Conservation (phyloP, 2,888 invertebrate genomes). For the Ctena decussata region DNA sequence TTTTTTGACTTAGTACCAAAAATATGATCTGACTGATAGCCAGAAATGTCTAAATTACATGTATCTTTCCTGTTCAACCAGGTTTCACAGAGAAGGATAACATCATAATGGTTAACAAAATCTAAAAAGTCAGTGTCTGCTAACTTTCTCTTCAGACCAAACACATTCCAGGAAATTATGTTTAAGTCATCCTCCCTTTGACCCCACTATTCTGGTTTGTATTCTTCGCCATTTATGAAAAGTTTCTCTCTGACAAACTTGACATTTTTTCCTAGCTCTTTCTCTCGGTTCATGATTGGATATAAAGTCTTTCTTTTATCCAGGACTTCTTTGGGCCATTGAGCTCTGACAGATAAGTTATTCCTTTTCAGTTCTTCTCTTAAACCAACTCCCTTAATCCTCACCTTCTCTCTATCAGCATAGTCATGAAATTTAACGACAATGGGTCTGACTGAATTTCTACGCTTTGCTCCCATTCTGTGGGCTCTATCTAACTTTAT, state of each 20-base stretch:
- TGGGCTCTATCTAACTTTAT: background rate
- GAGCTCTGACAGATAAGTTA: background rate
- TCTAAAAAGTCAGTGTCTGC: background rate
- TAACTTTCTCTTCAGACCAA: slow-evolving; percentile 5
- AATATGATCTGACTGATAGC: slow-evolving; percentile 12
- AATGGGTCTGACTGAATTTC: background rate
- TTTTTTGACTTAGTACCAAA: slow-evolving; percentile 10
- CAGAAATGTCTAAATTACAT: slow-evolving; percentile 3
- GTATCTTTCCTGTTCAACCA: background rate
- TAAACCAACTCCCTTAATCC: background rate
- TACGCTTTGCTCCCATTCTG: background rate
- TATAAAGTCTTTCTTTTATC: slow-evolving; percentile 18
- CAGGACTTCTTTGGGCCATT: slow-evolving; percentile 1
- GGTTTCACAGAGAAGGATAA: slow-evolving; percentile 22
- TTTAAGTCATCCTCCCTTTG: slow-evolving; percentile 7
- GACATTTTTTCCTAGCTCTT: background rate
- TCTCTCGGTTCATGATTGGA: background rate
- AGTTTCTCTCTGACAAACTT: slow-evolving; percentile 23
- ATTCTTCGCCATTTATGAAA: background rate
- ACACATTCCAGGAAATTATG: slow-evolving; percentile 5
- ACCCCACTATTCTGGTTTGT: slow-evolving; percentile 3
- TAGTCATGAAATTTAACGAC: slow-evolving; percentile 1
- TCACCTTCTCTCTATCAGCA: background rate
- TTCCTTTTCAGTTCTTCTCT: slow-evolving; percentile 7
- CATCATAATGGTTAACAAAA: background rate